Conservation (phyloP, 2,113 vertebrate species). For the Tylochromis polylepis region DNA sequence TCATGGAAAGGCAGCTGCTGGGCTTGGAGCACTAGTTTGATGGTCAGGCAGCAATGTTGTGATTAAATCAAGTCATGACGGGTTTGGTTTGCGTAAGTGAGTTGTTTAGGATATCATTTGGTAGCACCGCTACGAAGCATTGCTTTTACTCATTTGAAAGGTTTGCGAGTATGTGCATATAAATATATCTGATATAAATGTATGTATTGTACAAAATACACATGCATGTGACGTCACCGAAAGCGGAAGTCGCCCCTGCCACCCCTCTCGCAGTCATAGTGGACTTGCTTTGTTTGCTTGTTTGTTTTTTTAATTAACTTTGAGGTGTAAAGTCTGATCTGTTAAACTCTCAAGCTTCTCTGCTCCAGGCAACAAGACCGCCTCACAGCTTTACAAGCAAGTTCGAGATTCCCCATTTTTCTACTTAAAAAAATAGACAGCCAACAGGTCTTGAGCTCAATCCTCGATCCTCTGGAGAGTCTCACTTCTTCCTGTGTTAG, state of each 20-base stretch:
- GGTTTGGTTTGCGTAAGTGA: not conserved
- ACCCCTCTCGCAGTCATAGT: not conserved
- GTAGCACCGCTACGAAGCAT: fast-evolving
- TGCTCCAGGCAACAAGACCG: not conserved
- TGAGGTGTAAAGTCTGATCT: not conserved
- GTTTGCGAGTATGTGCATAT: not conserved
- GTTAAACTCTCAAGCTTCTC: fast-evolving
- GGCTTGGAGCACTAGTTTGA: not conserved
- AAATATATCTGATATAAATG: not conserved
- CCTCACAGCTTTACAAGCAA: not conserved
- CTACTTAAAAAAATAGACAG: fast-evolving
- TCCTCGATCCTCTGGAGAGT: fast-evolving
- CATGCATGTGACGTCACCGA: not conserved
- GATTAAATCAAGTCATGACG: not conserved
- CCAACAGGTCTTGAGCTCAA: not conserved
- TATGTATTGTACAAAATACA: not conserved
- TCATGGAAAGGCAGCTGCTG: not conserved
- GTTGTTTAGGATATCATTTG: not conserved
- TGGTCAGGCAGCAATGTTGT: not conserved
- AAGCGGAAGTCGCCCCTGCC: not conserved
- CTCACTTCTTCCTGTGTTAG: not conserved
- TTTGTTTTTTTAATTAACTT: not conserved
- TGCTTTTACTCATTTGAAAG: not conserved
- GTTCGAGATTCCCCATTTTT: fast-evolving
- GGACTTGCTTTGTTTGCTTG: not conserved